Conservation (phyloP, 2,888 invertebrate genomes). For the Dugesia japonica region DNA sequence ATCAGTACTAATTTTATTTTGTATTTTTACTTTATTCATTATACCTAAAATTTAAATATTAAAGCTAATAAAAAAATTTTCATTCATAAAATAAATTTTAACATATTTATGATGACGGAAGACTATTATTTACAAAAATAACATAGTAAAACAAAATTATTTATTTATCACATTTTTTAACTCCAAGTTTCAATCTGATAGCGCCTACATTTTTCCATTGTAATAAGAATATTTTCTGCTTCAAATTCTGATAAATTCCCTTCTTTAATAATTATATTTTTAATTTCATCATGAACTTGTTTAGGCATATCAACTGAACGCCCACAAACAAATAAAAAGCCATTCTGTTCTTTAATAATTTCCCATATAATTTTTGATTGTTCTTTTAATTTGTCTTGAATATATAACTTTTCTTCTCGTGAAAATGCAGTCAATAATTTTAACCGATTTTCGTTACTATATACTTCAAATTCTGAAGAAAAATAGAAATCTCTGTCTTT, state of each 20-base stretch:
- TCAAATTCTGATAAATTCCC: conserved; percentile 52
- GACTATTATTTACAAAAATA: neutral
- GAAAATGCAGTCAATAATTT: conserved; percentile 70
- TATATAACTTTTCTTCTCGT: conserved; percentile 59
- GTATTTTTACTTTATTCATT: neutral
- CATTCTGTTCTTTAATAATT: conserved; percentile 54
- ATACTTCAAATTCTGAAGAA: conserved; percentile 53
- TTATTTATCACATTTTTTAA: conserved; percentile 40
- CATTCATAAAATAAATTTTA: too few species aligned
- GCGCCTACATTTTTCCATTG: conserved; percentile 55
- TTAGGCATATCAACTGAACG: conserved; percentile 87
- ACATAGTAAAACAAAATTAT: neutral
- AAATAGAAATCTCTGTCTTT: conserved; percentile 66
- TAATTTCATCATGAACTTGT: conserved; percentile 64
- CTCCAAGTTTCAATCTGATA: conserved; percentile 70
- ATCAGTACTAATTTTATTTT: neutral
- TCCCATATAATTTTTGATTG: conserved; percentile 55
- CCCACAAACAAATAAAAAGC: conserved; percentile 69
- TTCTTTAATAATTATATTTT: conserved; percentile 50
- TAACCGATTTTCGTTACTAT: conserved; percentile 51
- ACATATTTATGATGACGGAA: neutral
- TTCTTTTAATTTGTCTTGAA: conserved; percentile 60
- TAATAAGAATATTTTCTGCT: conserved; percentile 53
- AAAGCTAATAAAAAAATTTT: too few species aligned
- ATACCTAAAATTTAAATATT: too few species aligned